Evolutionary conservation across 2,797 vertebrate species (phyloP).

Genomic region (Strix occidentalis): DNA sequence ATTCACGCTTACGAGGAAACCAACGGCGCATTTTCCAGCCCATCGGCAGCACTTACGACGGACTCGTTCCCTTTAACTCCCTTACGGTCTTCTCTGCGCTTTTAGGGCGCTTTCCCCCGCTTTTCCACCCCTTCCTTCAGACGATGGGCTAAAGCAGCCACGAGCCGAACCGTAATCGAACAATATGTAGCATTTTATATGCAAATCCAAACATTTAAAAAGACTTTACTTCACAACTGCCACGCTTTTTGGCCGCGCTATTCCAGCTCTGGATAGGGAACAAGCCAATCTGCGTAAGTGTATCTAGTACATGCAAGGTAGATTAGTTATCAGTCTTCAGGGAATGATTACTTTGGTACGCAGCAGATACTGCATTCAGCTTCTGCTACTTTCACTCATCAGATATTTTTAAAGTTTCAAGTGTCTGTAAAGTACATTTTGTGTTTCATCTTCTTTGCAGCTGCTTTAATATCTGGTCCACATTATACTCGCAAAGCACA

Average conservation of each 20-base stretch:
- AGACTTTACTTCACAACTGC: background rate
- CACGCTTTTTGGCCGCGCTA: fast-evolving
- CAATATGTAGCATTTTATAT: no score
- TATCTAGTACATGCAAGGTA: background rate
- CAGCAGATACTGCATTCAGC: background rate
- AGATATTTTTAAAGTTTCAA: background rate
- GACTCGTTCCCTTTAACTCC: background rate
- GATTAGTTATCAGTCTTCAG: background rate
- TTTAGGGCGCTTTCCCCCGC: background rate
- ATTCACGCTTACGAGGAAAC: background rate
- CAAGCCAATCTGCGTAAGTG: background rate
- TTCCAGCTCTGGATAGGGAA: background rate
- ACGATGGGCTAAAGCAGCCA: background rate
- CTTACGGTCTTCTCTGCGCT: background rate
- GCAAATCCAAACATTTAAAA: background rate
- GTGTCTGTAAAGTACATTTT: background rate
- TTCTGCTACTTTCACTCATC: background rate
- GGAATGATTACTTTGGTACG: background rate
- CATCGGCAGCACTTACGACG: background rate
- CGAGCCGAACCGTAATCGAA: background rate
- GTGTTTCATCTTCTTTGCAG: background rate
- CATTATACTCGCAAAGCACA: background rate
- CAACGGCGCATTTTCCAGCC: background rate
- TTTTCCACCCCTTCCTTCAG: background rate
- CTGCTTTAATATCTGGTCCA: background rate